phyloP scores from a whole-genome alignment of 2,888 invertebrate genomes.

The Mellilla xanthometata region DNA sequence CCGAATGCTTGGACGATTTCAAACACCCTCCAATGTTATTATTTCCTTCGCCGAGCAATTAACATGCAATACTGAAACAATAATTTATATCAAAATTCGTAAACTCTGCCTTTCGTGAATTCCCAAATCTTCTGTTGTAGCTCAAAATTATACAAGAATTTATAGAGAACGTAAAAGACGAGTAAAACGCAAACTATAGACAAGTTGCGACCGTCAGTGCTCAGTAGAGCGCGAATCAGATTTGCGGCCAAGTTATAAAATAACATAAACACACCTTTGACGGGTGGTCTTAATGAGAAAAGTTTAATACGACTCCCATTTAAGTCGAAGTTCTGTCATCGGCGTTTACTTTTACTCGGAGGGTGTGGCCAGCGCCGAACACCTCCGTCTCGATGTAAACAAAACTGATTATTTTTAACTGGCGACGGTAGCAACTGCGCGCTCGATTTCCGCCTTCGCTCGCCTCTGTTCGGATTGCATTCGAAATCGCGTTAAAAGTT shows the following conservation, averaged over 20 bases:
- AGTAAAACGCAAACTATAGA: conserved; percentile 25
- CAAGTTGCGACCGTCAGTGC: conserved; percentile 26
- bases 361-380: conserved; percentile 47
- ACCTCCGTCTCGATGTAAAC: conserved; percentile 61
- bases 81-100: conserved; percentile 14
- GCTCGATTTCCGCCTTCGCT: conserved; percentile 56
- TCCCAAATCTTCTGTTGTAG: conserved; percentile 9
- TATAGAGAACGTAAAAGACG: conserved; percentile 25
- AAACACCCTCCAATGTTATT: conserved; percentile 16
- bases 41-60: conserved; percentile 13
- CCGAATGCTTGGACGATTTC: conserved; percentile 14
- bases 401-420: conserved; percentile 62
- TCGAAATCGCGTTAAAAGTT: conserved; percentile 69
- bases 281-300: conserved; percentile 79
- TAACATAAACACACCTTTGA: conserved; percentile 79
- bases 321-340: conserved; percentile 78
- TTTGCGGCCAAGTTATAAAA: conserved; percentile 70
- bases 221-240: conserved; percentile 46
- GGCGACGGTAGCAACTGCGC: conserved; percentile 36
- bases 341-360: conserved; percentile 60
- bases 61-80: conserved; percentile 11
- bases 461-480: conserved; percentile 63
- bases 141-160: conserved; percentile 14
- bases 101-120: conserved; percentile 5
- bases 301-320: conserved; percentile 78